Evolutionary conservation across 30 jellyfish, hydroid and myxozoan species (phyloP).

Genomic region (Aurelia aurita): DNA sequence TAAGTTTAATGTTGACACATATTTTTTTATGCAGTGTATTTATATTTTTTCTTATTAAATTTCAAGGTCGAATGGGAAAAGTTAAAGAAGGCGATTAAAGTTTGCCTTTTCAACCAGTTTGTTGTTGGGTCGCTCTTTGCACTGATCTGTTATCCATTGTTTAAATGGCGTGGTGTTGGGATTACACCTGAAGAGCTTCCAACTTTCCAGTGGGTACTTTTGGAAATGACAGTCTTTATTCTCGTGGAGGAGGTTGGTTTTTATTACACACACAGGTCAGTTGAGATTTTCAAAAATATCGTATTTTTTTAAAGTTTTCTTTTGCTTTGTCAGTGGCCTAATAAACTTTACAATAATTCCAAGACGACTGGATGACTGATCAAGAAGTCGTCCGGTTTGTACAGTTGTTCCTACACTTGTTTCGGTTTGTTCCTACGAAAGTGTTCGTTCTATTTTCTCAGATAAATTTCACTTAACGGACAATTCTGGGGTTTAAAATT

Average conservation of each 20-base stretch:
- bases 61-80: constrained; percentile 79
- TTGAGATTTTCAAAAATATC: not conserved
- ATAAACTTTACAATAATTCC: too few relatives aligned
- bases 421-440: too few relatives aligned
- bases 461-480: too few relatives aligned
- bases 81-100: constrained; percentile 66
- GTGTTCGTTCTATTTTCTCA: too few relatives aligned
- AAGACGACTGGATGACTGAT: too few relatives aligned
- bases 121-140: constrained; percentile 58
- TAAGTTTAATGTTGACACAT: too few relatives aligned
- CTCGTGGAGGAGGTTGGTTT: constrained; percentile 85
- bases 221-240: constrained; percentile 72
- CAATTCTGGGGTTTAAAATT: too few relatives aligned
- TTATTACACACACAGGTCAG: constrained; percentile 89
- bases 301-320: too few relatives aligned
- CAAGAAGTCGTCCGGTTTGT: too few relatives aligned
- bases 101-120: constrained; percentile 81
- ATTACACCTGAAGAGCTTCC: constrained; percentile 85
- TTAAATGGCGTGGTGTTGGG: constrained; percentile 52
- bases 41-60: not conserved
- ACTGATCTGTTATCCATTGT: constrained; percentile 43
- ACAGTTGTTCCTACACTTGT: too few relatives aligned
- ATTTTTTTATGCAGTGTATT: too few relatives aligned
- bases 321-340: too few relatives aligned
- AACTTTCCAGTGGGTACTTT: constrained; percentile 87